These are phyloP conservation scores for Halichondria panicea DNA, from an alignment of 37 sponge, comb jelly and placozoan species.

Conservation along the genomic window DNA sequence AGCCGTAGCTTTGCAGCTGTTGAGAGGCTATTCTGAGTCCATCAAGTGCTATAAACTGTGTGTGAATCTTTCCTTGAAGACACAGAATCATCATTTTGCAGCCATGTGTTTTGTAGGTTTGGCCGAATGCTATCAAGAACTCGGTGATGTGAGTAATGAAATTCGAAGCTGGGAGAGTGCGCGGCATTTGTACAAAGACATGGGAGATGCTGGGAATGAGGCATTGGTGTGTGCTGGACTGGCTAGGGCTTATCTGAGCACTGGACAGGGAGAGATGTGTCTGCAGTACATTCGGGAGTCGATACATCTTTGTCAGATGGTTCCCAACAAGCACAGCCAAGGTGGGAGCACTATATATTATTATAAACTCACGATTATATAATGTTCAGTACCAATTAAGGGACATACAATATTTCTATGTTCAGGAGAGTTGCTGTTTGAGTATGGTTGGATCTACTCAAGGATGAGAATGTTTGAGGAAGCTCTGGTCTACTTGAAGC, in stretches of 20 bases:
- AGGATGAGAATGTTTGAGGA: conserved; percentile 36
- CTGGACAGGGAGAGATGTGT: conserved; percentile 33
- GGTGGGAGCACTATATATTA: conserved; percentile 17
- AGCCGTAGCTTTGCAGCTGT: conserved; percentile 36
- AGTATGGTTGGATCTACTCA: conserved; percentile 61
- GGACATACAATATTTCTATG: background rate
- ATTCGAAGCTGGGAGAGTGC: conserved; percentile 37
- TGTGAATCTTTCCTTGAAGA: conserved; percentile 51
- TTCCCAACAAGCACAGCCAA: conserved; percentile 26
- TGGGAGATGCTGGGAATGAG: conserved; percentile 38
- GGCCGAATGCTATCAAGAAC: conserved; percentile 36
- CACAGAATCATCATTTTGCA: conserved; percentile 12
- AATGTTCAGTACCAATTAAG: too few species aligned
- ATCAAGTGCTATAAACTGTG: conserved; percentile 7
- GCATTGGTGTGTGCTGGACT: conserved; percentile 50
- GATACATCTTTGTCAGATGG: conserved; percentile 29
- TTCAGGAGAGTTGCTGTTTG: conserved; percentile 59
- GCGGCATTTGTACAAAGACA: conserved; percentile 43
- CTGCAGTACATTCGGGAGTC: conserved; percentile 56
- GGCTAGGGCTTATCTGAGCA: conserved; percentile 37
- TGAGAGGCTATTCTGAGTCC: conserved; percentile 44
- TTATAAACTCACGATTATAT: background rate
- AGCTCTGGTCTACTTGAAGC: conserved; percentile 64
- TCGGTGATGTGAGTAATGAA: conserved; percentile 30
- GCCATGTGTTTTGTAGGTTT: conserved; percentile 32